A percentile compares a stretch with the other conserved stretches of the same genome.
Conservation (phyloP, 2,797 vertebrate genomes). For the Manis crassicaudata region DNA sequence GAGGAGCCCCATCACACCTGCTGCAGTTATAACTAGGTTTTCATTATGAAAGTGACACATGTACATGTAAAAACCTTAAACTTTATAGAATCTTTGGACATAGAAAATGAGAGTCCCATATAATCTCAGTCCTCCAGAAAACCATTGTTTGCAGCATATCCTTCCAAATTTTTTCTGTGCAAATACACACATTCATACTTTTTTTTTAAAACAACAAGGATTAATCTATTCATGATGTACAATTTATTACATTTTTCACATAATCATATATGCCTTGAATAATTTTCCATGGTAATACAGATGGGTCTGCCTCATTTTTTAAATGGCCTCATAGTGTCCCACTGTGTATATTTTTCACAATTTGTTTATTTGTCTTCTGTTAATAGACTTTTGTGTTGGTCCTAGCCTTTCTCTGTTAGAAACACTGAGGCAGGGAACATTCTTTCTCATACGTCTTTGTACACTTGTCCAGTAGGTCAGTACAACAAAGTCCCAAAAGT, state of each 20-base stretch:
- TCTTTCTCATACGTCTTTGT: conserved; percentile 19
- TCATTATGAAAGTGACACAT: background rate
- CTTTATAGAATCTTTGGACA: conserved; percentile 18
- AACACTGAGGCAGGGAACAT: background rate
- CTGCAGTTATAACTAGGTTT: background rate
- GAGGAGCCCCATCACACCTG: background rate
- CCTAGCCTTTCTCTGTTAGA: conserved; percentile 17
- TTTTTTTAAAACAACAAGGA: background rate
- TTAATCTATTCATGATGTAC: background rate
- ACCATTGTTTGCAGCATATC: background rate
- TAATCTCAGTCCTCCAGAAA: conserved; percentile 1
- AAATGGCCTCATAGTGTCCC: background rate
- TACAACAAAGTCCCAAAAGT: background rate
- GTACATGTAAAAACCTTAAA: conserved; percentile 18
- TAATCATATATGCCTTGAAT: background rate
- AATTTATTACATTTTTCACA: conserved; percentile 6
- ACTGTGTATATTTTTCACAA: background rate
- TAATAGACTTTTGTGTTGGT: conserved; percentile 33
- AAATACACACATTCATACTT: background rate
- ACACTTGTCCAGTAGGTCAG: background rate
- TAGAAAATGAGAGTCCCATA: conserved; percentile 23
- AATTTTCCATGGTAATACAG: background rate
- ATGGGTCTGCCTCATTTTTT: background rate
- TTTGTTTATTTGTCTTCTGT: background rate
- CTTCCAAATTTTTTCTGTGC: conserved; percentile 3